phyloP scores from a whole-genome alignment of 2,113 vertebrate species.

The Galbula dea region DNA sequence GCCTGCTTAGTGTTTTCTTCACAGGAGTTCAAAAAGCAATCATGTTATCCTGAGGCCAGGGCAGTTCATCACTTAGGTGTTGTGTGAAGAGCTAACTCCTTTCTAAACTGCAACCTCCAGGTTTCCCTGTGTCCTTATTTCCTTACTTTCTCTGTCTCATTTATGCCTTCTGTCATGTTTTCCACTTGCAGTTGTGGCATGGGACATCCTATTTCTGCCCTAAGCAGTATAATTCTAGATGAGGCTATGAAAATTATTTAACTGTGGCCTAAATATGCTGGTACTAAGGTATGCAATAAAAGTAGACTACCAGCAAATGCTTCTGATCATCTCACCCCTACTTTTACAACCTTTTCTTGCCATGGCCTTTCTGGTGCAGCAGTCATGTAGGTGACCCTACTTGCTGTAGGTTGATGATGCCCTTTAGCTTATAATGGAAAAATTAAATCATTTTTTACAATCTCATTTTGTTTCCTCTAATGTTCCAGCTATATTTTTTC shows the following conservation, averaged over 20 bases:
- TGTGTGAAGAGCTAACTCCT: not conserved
- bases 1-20: not conserved
- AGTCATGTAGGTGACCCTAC: not conserved
- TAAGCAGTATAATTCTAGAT: not conserved
- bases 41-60: accelerated
- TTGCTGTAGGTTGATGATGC: not conserved
- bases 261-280: not conserved
- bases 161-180: not conserved
- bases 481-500: not conserved
- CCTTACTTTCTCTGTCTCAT: not conserved
- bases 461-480: not conserved
- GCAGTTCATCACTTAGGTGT: not conserved
- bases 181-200: not conserved
- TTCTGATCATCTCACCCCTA: not conserved
- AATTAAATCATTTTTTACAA: not conserved
- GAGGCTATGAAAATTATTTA: not conserved
- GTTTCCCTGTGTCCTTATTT: not conserved
- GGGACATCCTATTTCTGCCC: not conserved
- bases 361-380: not conserved
- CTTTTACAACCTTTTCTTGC: not conserved
- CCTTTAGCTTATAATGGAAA: not conserved
- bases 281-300: not conserved
- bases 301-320: not conserved
- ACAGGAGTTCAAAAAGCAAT: not conserved
- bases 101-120: not conserved